Evolutionary conservation across 2,888 invertebrate species (phyloP).

Genomic region (Dromius quadrimaculatus): DNA sequence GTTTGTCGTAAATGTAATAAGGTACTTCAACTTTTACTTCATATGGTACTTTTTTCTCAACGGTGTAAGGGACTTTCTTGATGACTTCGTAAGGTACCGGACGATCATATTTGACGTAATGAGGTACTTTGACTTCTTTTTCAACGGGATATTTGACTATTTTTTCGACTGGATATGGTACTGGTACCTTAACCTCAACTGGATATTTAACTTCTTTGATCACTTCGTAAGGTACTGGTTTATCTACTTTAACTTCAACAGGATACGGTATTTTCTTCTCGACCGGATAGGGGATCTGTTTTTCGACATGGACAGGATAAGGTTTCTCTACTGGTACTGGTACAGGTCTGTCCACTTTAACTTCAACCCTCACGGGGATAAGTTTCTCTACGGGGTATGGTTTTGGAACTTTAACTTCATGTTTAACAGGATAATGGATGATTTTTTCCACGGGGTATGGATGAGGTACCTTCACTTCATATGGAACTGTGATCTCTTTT

Average conservation of each 20-base stretch:
- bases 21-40: slow-evolving; percentile 65
- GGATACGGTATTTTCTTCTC: slow-evolving; percentile 69
- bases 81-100: slow-evolving; percentile 76
- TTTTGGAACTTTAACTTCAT: slow-evolving; percentile 76
- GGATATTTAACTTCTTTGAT: too few relatives aligned
- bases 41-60: slow-evolving; percentile 69
- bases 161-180: slow-evolving; percentile 73
- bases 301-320: slow-evolving; percentile 76
- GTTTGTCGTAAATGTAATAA: neutral
- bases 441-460: slow-evolving; percentile 79
- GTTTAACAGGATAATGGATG: slow-evolving; percentile 76
- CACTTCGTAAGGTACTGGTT: slow-evolving; percentile 76
- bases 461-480: slow-evolving; percentile 76
- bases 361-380: slow-evolving; percentile 75
- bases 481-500: slow-evolving; percentile 76
- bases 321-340: slow-evolving; percentile 75
- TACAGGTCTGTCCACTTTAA: slow-evolving; percentile 74
- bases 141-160: slow-evolving; percentile 76
- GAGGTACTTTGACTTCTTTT: slow-evolving; percentile 77
- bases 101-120: slow-evolving; percentile 77
- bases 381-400: slow-evolving; percentile 81
- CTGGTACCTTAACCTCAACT: slow-evolving; percentile 76
- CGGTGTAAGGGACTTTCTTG: slow-evolving; percentile 73
- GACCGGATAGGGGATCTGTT: slow-evolving; percentile 75
- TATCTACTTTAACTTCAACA: slow-evolving; percentile 75